Base-by-base conservation (phyloP, 2,797 vertebrate species). In the Myotis findleyi region DNA sequence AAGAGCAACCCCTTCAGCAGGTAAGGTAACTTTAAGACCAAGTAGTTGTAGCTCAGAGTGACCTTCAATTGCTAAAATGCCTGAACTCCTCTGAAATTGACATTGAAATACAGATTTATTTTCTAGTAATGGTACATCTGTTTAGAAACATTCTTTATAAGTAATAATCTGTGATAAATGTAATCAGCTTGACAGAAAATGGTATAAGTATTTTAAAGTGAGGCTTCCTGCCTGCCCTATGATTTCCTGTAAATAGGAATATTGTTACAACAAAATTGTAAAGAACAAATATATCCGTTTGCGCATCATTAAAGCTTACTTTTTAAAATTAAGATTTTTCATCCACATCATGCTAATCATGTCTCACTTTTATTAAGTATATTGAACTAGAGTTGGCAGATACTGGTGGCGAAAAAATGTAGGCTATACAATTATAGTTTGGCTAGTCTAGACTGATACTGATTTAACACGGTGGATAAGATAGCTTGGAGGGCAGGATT, bases 1-100 rank as follows among this genome's bases (percentile, higher is more conserved):
- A 96, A 98, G 99, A 96, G 99, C 99, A 68, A 99, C 99, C 13
- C 99, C 99, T 59, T 99, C 99, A 89, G 99, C 99, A 98, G 99
- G 99, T 99, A 97, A 96, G 49, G 38, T 53, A 51, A 30, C 11
- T 2, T 49, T 84, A 12, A 75, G 53, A 89, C 7, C 11, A 27
- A 44, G 23, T 7, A n/a, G 1, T 66, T 76, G 2, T 41, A 44
- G 23, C 11, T 83, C 27, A 73, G 49, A 68, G 38, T 33, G 13
- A 21, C 66, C 82, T 77, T 86, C 14, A 73, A 2, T 69, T 33
- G 21, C 18, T 89, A 17, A 80, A 79, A 71, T 49, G 27, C 57
- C 84, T 25, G 16, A 87, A 53, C 55, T 89, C 55, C 44, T 82
- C 44, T 73, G 64, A 91, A 64, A 30, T 36, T 72, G 55, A 83